A percentile compares a stretch with the other conserved stretches of the same genome.
Conservation (phyloP, 2,888 invertebrate genomes). For the Corbicula japonica region DNA sequence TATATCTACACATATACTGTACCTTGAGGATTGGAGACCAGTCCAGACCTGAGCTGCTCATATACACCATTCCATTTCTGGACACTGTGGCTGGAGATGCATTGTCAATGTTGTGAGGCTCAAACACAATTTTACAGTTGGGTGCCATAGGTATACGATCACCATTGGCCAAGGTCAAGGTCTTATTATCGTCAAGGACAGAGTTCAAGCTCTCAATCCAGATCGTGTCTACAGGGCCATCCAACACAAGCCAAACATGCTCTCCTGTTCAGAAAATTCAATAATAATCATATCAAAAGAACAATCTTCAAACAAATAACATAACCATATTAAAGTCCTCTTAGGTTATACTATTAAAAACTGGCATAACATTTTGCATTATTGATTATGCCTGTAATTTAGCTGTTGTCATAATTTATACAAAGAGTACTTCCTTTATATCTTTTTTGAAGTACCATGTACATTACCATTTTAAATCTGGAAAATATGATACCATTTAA, state of each 20-base stretch:
- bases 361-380: too few species aligned
- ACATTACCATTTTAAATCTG: too few species aligned
- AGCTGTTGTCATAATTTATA: too few species aligned
- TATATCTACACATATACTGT: too few species aligned
- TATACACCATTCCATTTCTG: constrained; percentile 93
- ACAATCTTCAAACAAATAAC: too few species aligned
- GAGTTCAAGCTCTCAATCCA: constrained; percentile 87
- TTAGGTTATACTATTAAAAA: too few species aligned
- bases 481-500: too few species aligned
- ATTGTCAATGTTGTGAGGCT: constrained; percentile 98
- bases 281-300: too few species aligned
- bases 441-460: too few species aligned
- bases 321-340: too few species aligned
- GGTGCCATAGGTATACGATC: constrained; percentile 98
- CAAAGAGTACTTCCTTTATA: too few species aligned
- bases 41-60: constrained; percentile 98
- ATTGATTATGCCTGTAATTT: too few species aligned
- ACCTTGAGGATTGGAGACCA: constrained; percentile 96
- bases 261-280: constrained; percentile 89
- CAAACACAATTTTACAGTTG: constrained; percentile 97
- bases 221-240: constrained; percentile 87
- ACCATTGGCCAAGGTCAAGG: constrained; percentile 94
- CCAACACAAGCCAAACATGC: constrained; percentile 94
- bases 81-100: constrained; percentile 99
- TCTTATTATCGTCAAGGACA: constrained; percentile 87